Percentiles rank a stretch among this genome's conserved stretches.
Evolutionary conservation across 2,797 vertebrate species (phyloP).

Genomic region (Pterois miles): DNA sequence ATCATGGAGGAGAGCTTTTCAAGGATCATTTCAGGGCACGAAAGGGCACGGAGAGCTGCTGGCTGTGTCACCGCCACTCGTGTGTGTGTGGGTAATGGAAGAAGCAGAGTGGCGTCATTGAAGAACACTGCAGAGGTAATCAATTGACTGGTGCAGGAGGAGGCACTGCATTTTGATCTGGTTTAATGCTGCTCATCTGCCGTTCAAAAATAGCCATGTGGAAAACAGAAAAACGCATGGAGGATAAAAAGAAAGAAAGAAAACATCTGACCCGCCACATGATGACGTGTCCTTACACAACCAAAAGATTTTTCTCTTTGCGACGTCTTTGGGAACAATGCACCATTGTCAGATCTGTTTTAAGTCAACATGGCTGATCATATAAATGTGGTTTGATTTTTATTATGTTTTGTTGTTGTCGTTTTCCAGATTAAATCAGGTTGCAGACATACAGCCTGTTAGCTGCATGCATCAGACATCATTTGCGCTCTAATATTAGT

Average conservation of each 20-base stretch:
- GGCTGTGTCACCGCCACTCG: neutral
- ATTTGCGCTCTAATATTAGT: slow-evolving; percentile 67
- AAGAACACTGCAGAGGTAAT: slow-evolving; percentile 40
- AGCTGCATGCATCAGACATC: slow-evolving; percentile 2
- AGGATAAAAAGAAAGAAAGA: neutral
- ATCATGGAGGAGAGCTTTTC: neutral
- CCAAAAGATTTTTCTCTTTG: neutral
- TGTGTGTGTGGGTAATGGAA: neutral
- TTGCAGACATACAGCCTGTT: neutral
- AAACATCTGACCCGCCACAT: slow-evolving; percentile 15
- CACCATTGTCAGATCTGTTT: neutral
- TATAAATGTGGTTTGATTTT: neutral
- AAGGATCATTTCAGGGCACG: neutral
- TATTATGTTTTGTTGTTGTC: neutral
- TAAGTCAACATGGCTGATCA: neutral
- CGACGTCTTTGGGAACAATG: neutral
- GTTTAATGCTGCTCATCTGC: neutral
- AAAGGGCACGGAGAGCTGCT: neutral
- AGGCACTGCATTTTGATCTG: slow-evolving; percentile 2
- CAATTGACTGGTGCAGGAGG: slow-evolving; percentile 29
- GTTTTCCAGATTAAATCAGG: neutral
- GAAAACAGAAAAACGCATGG: neutral
- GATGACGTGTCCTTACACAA: neutral
- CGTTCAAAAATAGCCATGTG: neutral
- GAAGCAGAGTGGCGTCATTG: slow-evolving; percentile 2